Evolutionary conservation across 2,888 invertebrate species (phyloP), one percentile per base, ranked within the genome.

Genomic region (Pterostichus madidus): DNA sequence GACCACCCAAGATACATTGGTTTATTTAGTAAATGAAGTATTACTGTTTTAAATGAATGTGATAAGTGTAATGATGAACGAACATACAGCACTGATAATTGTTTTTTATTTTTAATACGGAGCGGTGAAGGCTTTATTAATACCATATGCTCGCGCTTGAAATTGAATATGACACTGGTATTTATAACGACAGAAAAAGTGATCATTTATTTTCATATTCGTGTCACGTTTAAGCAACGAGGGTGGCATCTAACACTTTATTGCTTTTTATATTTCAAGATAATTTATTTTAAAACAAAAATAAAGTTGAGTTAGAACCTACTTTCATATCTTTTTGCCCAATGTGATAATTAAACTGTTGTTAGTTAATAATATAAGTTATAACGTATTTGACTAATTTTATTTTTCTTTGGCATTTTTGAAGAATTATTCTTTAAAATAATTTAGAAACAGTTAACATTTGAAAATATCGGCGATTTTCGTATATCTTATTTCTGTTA

Each of bases 121-220:
- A 64, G 64, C 35, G 35, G 64, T 64, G 64, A 64, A 64, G 35
- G 64, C 64, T 64, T 64, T 64, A 64, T 64, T 64, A 64, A 64
- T 64, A 64, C 64, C 64, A 64, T 64, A 35, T 64, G 64, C 64
- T 32, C 35, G 32, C 35, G 64, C 64, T 64, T 64, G 64, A 35
- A 64, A 64, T 64, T 64, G 35, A 35, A 64, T 64, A 32, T 32
- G 61, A 61, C 64, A 64, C 35, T 35, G 64, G 64, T 31, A 64
- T 64, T 61, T 56, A 32, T 35, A 24, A 32, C 61, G 11, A 8
- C 11, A 32, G 8, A 61, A 61, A 61, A 61, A 61, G 32, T 61
- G 35, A n/a, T 32, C 6, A 61, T 61, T 61, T 61, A 61, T n/a
- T 61, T 32, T 35, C 5, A 35, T 31, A 64, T 32, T 24, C 11